Percentiles rank a stretch among this genome's conserved stretches.
Conservation (phyloP, 2,113 vertebrate species). For the Condylura cristata region DNA sequence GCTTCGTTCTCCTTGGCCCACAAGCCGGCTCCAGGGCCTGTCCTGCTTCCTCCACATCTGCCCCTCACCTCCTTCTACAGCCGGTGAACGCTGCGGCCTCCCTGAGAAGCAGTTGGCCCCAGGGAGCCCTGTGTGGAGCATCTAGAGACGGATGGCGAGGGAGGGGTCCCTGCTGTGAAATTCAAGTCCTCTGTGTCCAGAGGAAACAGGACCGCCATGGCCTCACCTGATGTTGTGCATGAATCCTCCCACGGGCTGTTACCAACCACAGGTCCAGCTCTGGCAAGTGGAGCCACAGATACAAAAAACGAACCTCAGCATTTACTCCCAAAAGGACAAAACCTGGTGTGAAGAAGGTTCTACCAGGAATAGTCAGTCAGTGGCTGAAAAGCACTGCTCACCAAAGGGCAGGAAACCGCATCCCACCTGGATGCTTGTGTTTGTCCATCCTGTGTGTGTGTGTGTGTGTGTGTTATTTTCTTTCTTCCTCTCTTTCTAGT, state of each 20-base stretch:
- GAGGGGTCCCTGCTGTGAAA: background rate
- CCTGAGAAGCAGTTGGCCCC: background rate
- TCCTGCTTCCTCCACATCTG: background rate
- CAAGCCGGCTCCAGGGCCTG: background rate
- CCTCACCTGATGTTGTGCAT: background rate
- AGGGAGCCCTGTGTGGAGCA: background rate
- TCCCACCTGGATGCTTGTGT: too few relatives aligned
- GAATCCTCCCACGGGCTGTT: too few relatives aligned
- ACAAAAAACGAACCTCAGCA: background rate
- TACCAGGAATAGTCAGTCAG: background rate
- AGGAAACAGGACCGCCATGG: fast-evolving
- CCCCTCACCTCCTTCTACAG: background rate
- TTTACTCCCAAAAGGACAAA: background rate
- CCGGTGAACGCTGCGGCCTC: background rate
- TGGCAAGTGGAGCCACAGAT: background rate
- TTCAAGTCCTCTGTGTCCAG: background rate
- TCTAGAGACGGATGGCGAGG: background rate
- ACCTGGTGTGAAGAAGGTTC: background rate
- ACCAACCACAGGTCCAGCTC: background rate
- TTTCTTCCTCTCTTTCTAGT: too few relatives aligned
- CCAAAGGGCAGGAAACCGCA: background rate
- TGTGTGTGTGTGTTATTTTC: too few relatives aligned
- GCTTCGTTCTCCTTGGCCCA: background rate
- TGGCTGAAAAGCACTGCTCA: fast-evolving
- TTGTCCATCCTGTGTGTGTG: too few relatives aligned